Base-by-base conservation (phyloP, 2,113 vertebrate genomes). In the Synchiropus splendidus region DNA sequence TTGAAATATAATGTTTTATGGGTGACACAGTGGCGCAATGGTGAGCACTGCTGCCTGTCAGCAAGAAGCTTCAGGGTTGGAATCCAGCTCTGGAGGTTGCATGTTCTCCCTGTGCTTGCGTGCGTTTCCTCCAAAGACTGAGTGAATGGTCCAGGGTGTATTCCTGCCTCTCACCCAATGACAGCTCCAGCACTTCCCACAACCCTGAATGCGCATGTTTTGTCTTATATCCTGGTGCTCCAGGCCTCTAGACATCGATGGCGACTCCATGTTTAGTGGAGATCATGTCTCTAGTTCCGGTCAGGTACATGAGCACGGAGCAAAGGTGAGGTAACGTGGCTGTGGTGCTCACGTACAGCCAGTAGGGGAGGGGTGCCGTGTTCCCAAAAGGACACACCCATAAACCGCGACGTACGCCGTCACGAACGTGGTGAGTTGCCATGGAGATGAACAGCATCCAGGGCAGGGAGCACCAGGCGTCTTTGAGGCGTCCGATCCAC, bases 381-480 rank as follows among this genome's bases (percentile, higher is more conserved):
- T 90, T 90, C 61, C 93, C 92, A 38, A 97, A 87, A 0, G 95
- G 95, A 30, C 90, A 97, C 33, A 98, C 67, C 95, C 95, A 99
- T 33, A 99, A 75, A 40, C 94, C 93, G 4, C 87, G 95, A 32
- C 89, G 91, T 49, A 90, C 84, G 14, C 89, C 95, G 0, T 99
- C 95, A 39, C 92, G 85, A 21, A 97, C 39, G 1, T 99, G 95
- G 70, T 99, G 95, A 2, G 95, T 92, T 5, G 86, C 88, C 88
- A 94, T 90, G 27, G 92, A 90, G 45, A 98, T 83, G 51, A 95
- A 92, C 13, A 98, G 65, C 90, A 97, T 91, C 94, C 92, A 98
- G 3, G 94, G 95, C 60, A 99, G 80, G 61, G 92, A 94, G 75
- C 89, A 92, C 93, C 92, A 96, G 0, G 90, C 89, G 27, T 94